phyloP scores from a whole-genome alignment of 2,888 invertebrate species.

The Ptychoptera contaminata region DNA sequence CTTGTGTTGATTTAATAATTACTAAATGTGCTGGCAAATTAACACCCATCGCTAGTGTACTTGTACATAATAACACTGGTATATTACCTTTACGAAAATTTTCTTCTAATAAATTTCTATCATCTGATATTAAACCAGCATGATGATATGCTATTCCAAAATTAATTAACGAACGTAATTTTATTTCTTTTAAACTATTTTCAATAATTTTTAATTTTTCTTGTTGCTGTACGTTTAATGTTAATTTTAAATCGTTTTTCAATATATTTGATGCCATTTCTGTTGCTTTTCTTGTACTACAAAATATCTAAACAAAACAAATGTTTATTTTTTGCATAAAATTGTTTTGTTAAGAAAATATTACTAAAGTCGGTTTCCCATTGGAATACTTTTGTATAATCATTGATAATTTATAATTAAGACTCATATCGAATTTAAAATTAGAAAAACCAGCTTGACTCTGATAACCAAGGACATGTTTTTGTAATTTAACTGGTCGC shows the following conservation, averaged over 20 bases:
- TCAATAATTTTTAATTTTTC: conserved; percentile 25
- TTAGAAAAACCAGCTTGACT: conserved; percentile 38
- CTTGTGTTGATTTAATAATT: conserved; percentile 55
- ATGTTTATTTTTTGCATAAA: conserved; percentile 4
- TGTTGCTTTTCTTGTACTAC: conserved; percentile 55
- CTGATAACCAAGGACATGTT: conserved; percentile 54
- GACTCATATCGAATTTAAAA: conserved; percentile 59
- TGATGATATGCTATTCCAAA: conserved; percentile 64
- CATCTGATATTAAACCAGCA: conserved; percentile 52
- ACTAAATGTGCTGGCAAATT: conserved; percentile 74
- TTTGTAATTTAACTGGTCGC: conserved; percentile 56
- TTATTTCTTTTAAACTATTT: conserved; percentile 18
- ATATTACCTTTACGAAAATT: conserved; percentile 48
- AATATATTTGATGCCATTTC: conserved; percentile 21
- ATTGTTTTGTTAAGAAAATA: conserved; percentile 5
- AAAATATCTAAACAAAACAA: conserved; percentile 44
- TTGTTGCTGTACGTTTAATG: conserved; percentile 16
- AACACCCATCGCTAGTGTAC: conserved; percentile 64
- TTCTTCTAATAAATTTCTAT: conserved; percentile 46
- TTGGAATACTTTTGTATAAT: conserved; percentile 53
- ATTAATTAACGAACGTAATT: conserved; percentile 33
- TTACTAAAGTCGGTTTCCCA: conserved; percentile 56
- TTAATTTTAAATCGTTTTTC: not conserved
- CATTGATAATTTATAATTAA: conserved; percentile 57
- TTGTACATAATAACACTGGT: conserved; percentile 53